Evolutionary conservation across 2,113 vertebrate species (phyloP), one percentile per base, ranked within the genome.

Genomic region (Procavia capensis): DNA sequence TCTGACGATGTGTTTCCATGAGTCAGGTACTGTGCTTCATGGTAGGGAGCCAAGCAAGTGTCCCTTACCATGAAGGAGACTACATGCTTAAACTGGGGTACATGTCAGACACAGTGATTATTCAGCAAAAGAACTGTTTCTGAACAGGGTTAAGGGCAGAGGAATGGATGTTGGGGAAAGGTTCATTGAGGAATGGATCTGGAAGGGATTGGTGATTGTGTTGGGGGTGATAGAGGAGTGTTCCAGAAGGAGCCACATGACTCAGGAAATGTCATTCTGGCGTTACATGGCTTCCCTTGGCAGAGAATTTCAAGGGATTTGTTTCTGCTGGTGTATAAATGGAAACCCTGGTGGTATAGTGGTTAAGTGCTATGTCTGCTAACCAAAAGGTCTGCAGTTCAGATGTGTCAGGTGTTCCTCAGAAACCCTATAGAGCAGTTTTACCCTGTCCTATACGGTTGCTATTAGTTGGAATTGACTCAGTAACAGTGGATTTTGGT

Each of bases 141-240:
- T 63, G 34, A 34, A 78, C 27, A 13, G 0, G 9, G 19, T 2
- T 0, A 2, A 17, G 1, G 36, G 34, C 39, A 17, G 14, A 57
- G 54, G 27, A 47, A 34, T 80, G 24, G 29, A 24, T 34, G 6
- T 43, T 24, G 24, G 2, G 17, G 50, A 63, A 25, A 10, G 16
- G 4, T 29, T 92, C 27, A 25, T 43, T n/a, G 25, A 41, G 50
- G 59, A 82, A 9, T 20, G 7, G 50, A 20, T 57, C 6, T 47
- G 4, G 31, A 63, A 59, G 54, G 57, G 19, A 86, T 0, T 50
- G n/a, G 11, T 27, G 13, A 11, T 25, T 63, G 31, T 64, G 25
- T 66, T 93, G 66, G 36, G 14, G 39, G 19, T n/a, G 29, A 11
- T 22, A 29, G 43, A 57, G 19, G 14, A 75, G 8, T 63, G n/a